phyloP scores from a whole-genome alignment of 2,113 vertebrate species.

The Oryzias celebensis region DNA sequence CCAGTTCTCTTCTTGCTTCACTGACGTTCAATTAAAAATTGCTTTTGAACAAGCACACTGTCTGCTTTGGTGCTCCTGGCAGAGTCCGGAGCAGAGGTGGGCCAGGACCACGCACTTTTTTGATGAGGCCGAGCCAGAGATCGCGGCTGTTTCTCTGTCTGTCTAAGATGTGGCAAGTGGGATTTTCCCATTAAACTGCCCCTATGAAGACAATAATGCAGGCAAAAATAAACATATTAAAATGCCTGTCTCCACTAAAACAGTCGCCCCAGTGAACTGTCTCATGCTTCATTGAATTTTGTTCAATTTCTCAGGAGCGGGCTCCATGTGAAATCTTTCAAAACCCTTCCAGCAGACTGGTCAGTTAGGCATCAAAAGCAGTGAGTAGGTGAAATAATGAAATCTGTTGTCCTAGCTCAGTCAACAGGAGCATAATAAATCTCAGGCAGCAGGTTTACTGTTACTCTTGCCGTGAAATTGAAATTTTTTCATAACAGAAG shows the following conservation, averaged over 20 bases:
- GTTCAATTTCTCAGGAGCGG: slow-evolving; percentile 54
- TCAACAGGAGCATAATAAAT: slow-evolving; percentile 37
- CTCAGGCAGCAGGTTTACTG: slow-evolving; percentile 14
- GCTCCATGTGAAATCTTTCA: slow-evolving; percentile 59
- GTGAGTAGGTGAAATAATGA: slow-evolving; percentile 51
- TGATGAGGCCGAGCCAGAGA: slow-evolving; percentile 55
- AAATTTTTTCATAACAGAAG: not conserved
- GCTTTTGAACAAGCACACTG: slow-evolving; percentile 72
- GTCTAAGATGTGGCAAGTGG: slow-evolving; percentile 52
- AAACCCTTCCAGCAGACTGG: slow-evolving; percentile 57
- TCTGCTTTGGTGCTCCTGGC: slow-evolving; percentile 61
- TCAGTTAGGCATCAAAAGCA: slow-evolving; percentile 57
- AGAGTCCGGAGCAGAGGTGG: slow-evolving; percentile 55
- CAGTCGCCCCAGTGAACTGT: slow-evolving; percentile 43
- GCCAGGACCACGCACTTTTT: slow-evolving; percentile 50
- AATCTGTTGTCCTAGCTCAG: slow-evolving; percentile 41
- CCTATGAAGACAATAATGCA: slow-evolving; percentile 51
- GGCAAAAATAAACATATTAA: slow-evolving; percentile 67
- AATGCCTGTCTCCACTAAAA: slow-evolving; percentile 60
- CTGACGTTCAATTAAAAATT: slow-evolving; percentile 98
- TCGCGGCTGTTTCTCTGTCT: slow-evolving; percentile 47
- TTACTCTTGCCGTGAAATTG: slow-evolving; percentile 5
- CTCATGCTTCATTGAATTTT: slow-evolving; percentile 62
- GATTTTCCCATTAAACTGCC: slow-evolving; percentile 59
- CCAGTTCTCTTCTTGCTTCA: slow-evolving; percentile 93